Evolutionary conservation across 2,113 vertebrate species (phyloP).

Genomic region (Pygoscelis adeliae): DNA sequence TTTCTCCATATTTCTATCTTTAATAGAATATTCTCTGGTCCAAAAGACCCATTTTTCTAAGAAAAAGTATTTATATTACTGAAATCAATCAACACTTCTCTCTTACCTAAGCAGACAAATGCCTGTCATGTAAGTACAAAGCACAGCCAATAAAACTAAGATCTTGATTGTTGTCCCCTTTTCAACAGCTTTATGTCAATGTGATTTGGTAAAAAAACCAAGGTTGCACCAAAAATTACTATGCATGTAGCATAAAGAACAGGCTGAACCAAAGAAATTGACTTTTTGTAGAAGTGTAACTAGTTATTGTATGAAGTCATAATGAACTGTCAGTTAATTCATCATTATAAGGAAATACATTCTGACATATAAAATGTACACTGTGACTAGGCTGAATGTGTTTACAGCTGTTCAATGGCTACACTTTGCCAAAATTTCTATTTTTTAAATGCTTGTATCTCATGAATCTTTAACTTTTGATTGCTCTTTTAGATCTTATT

Average conservation of each 20-base stretch:
- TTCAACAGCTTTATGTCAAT: not conserved
- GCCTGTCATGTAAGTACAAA: not conserved
- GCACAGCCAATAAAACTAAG: not conserved
- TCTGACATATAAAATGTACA: not conserved
- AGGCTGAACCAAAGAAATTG: not conserved
- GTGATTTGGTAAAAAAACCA: not conserved
- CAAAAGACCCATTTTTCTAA: not conserved
- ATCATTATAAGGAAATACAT: not conserved
- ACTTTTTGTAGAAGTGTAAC: not conserved
- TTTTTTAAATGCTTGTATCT: not conserved
- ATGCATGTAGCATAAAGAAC: not conserved
- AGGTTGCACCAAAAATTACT: not conserved
- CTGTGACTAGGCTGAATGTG: not conserved
- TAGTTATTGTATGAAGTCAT: not conserved
- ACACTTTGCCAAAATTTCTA: not conserved
- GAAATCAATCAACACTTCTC: not conserved
- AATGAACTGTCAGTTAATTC: not conserved
- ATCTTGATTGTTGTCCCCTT: not conserved
- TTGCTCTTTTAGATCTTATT: not conserved
- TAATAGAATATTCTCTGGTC: not conserved
- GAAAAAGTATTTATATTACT: not conserved
- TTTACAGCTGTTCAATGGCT: not conserved
- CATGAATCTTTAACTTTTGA: not conserved
- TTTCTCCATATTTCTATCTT: not conserved
- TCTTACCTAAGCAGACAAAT: not conserved